Conservation (phyloP, 2,797 vertebrate genomes). For the Xiphophorus birchmanni region DNA sequence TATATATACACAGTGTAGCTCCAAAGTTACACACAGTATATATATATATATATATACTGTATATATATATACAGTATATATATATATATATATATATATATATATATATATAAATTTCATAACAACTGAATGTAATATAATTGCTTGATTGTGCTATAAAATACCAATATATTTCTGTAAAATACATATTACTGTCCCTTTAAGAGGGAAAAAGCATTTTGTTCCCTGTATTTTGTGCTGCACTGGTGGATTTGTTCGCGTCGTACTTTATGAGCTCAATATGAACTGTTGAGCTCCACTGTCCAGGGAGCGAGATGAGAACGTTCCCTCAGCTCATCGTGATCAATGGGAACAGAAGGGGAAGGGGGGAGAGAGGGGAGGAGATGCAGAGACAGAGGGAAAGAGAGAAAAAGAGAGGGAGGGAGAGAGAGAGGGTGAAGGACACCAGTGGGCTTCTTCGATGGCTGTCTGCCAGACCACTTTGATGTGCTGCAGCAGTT, state of each 20-base stretch:
- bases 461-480: conserved; percentile 76
- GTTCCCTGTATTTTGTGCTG: neutral
- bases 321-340: conserved; percentile 55
- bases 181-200: too few species aligned
- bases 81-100: too few species aligned
- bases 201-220: neutral
- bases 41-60: too few species aligned
- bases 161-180: too few species aligned
- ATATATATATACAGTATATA: too few species aligned
- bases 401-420: conserved; percentile 14
- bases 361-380: neutral
- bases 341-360: conserved; percentile 60
- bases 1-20: too few species aligned
- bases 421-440: conserved; percentile 63
- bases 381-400: conserved; percentile 15
- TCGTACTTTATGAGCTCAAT: neutral
- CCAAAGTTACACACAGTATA: too few species aligned
- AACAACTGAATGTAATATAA: too few species aligned
- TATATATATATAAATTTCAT: too few species aligned
- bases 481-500: conserved; percentile 79
- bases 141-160: too few species aligned
- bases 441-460: conserved; percentile 68
- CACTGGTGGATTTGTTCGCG: neutral
- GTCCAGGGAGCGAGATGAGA: conserved; percentile 62
- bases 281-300: conserved; percentile 6